Conservation (phyloP, 2,888 invertebrate genomes). For the Apodemia mormo region DNA sequence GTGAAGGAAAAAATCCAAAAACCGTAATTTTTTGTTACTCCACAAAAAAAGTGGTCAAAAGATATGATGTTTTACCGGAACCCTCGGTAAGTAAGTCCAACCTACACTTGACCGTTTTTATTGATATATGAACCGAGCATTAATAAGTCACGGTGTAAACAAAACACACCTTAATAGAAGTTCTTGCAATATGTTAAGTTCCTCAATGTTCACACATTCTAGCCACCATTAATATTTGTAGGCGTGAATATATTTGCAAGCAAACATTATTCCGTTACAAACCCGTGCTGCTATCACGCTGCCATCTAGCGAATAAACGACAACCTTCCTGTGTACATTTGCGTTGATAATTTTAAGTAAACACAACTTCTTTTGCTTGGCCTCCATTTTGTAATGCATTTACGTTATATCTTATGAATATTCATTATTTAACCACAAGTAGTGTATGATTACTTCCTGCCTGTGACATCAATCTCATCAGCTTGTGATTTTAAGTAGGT, state of each 20-base stretch:
- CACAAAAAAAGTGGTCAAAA: too few relatives aligned
- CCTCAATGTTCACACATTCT: not conserved
- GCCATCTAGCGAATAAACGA: conserved; percentile 23
- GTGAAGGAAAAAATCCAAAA: too few relatives aligned
- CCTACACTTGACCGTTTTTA: too few relatives aligned
- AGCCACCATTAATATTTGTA: not conserved
- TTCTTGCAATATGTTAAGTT: not conserved
- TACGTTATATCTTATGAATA: conserved; percentile 24
- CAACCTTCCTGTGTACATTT: conserved; percentile 19
- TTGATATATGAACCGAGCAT: too few relatives aligned
- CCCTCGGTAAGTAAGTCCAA: too few relatives aligned
- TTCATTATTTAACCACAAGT: conserved; percentile 20
- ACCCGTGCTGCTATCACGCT: conserved; percentile 24
- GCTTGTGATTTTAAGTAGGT: not conserved
- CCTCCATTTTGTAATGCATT: conserved; percentile 24
- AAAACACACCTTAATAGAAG: conserved; percentile 20
- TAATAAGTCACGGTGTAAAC: not conserved
- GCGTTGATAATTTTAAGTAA: conserved; percentile 17
- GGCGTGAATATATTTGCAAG: conserved; percentile 16
- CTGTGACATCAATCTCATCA: not conserved
- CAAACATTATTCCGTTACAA: conserved; percentile 20
- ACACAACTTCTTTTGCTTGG: conserved; percentile 21
- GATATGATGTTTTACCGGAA: too few relatives aligned
- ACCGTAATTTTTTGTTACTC: too few relatives aligned
- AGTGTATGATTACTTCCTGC: not conserved